These are phyloP conservation scores for Polylopha cassiicola DNA, from an alignment of 2,888 invertebrate genomes.

Conservation along the genomic window DNA sequence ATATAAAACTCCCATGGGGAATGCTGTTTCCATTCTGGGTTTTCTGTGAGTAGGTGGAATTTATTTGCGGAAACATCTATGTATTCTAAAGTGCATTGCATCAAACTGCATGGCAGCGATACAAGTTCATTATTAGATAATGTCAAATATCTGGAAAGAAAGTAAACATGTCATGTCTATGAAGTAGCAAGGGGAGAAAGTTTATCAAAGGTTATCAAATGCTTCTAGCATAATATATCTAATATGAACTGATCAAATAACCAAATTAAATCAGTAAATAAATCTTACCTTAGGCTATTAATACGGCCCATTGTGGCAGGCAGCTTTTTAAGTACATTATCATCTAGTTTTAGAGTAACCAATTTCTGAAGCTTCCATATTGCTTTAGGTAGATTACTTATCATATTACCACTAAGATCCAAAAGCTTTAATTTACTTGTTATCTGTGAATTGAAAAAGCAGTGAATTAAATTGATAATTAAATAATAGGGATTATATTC, in stretches of 20 bases:
- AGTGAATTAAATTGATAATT: neutral
- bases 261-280: neutral
- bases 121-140: slow-evolving; percentile 73
- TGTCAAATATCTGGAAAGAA: slow-evolving; percentile 68
- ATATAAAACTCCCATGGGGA: slow-evolving; percentile 59
- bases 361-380: slow-evolving; percentile 80
- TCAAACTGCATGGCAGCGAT: slow-evolving; percentile 78
- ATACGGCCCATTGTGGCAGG: slow-evolving; percentile 82
- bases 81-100: slow-evolving; percentile 69
- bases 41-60: slow-evolving; percentile 46
- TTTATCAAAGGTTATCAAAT: no score
- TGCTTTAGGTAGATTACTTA: slow-evolving; percentile 76
- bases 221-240: neutral
- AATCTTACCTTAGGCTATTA: slow-evolving; percentile 60
- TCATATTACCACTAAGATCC: slow-evolving; percentile 80
- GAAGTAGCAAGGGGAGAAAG: slow-evolving; percentile 3
- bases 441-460: slow-evolving; percentile 51
- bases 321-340: slow-evolving; percentile 77
- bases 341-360: slow-evolving; percentile 79
- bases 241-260: neutral
- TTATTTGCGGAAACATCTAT: slow-evolving; percentile 78
- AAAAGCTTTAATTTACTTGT: slow-evolving; percentile 74
- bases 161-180: slow-evolving; percentile 8
- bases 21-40: slow-evolving; percentile 23
- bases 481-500: slow-evolving; percentile 2